Evolutionary conservation across 2,888 invertebrate genomes (phyloP), one percentile per base, ranked within the genome.

Genomic region (Crossocerus cetratus): DNA sequence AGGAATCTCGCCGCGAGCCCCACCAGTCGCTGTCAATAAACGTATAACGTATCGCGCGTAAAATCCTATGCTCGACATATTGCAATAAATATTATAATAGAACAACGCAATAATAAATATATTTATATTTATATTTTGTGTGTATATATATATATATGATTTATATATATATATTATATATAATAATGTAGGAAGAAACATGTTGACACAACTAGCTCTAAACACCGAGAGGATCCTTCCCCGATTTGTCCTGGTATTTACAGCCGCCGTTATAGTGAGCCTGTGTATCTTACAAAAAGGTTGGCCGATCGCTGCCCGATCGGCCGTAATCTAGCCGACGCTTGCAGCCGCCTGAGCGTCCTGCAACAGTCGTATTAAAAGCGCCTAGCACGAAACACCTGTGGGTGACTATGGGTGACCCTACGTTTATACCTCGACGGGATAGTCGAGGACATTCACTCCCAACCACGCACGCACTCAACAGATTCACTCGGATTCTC

Each of bases 101-200:
- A 88, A 89, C 85, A 90, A 90, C 89, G 88, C 87, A 89, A 90
- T 90, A 88, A 90, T 90, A 89, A 89, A 88, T 89, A 87, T 86
- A 85, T 88, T 85, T 85, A 82, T 85, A 83, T 81, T 80, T 86
- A 61, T 84, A 74, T 49, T 49, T 49, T 49, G 49, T 85, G 80
- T 84, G 82, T 84, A 80, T 84, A 70, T 84, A 78, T 84, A 67
- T 82, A 81, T 83, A 84, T 85, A 78, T 77, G 0, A 32, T 32
- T 49, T 49, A 49, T 49, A 49, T 49, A 11, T 79, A 80, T 85
- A 84, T 84, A 83, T 83, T 80, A 8, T 78, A 82, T 81, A 78
- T 74, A 74, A 80, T 87, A 74, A 80, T 87, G 84, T 89, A 88
- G 86, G 87, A 87, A 88, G 87, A 89, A 89, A 89, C 88, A 86